Evolutionary conservation across 2,888 invertebrate species (phyloP).

Genomic region (Drosophila nr. medialis): DNA sequence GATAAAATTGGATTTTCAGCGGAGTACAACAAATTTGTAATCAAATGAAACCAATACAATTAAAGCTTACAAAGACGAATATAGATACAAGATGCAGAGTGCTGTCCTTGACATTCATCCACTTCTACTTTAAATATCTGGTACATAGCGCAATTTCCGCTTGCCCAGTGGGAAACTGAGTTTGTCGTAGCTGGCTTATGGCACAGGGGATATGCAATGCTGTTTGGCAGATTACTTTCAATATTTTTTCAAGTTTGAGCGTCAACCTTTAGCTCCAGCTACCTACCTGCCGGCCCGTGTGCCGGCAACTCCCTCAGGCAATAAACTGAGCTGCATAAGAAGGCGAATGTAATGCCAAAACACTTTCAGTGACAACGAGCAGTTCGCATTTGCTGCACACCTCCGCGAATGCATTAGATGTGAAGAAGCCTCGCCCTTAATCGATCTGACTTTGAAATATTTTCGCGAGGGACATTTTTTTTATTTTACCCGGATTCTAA

Average conservation of each 20-base stretch:
- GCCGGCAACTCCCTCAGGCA: constrained; percentile 17
- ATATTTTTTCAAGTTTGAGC: constrained; percentile 20
- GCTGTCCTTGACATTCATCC: not conserved
- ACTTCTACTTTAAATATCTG: constrained; percentile 2
- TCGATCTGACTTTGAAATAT: constrained; percentile 14
- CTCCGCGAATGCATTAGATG: constrained; percentile 28
- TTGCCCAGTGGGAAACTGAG: constrained; percentile 16
- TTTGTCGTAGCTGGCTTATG: constrained; percentile 6
- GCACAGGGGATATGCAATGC: constrained; percentile 33
- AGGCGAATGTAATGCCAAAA: constrained; percentile 2
- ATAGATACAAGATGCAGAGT: not conserved
- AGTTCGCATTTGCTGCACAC: constrained; percentile 7
- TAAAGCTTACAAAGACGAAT: not conserved
- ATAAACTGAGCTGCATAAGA: constrained; percentile 1
- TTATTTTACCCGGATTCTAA: constrained; percentile 15
- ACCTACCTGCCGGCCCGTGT: not conserved
- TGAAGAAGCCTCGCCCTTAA: constrained; percentile 10
- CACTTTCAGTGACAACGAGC: constrained; percentile 5
- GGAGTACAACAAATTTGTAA: constrained; percentile 2
- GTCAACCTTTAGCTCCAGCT: constrained; percentile 7
- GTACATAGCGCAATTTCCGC: constrained; percentile 46
- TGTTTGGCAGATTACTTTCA: constrained; percentile 8
- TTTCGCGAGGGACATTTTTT: constrained; percentile 1
- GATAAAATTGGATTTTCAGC: constrained; percentile 36
- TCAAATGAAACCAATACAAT: constrained; percentile 12